Base-by-base conservation (phyloP, 2,888 invertebrate species). In the Bellardia pandia region DNA sequence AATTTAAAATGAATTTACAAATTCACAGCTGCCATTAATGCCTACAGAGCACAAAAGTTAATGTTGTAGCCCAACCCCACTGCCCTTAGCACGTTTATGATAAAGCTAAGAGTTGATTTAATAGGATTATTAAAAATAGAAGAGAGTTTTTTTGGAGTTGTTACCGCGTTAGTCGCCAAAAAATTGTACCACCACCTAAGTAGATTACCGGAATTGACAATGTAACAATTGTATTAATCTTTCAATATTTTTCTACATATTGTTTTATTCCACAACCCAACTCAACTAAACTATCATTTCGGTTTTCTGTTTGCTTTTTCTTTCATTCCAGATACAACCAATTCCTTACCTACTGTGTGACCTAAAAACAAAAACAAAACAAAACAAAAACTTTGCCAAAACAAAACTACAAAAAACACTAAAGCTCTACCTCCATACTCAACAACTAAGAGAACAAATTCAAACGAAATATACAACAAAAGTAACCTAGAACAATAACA, bases 331-430 rank as follows among this genome's bases (percentile, higher is more conserved):
- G 79, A 85, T 80, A 85, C 33, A 75, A 85, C 40, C 48, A 69
- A 85, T 85, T 80, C 85, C 85, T 85, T 71, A 71, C 64, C 45
- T 83, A 75, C 85, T 85, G 85, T 80, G 85, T 85, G 85, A 85
- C 85, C 85, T 85, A 78, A 82, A 82, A 77, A 62, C 40, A 78
- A 62, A 64, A 76, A 76, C 40, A 62, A 60, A n/a, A n/a, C n/a
- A n/a, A 53, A 33, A 33, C 33, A 5, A 33, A 68, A 72, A 51
- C 64, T 66, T 74, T 66, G 53, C 74, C 58, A 68, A 79, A 79
- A 30, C 30, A 40, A 66, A 68, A 53, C 5, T 33, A 33, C 58
- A 45, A 7, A 53, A 37, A 60, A 75, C 42, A 62, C 42, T 58
- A 48, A 76, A 76, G 53, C 58, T 69, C 76, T 85, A 85, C 79